These are phyloP conservation scores for Panzeria rudis DNA, from an alignment of 2,888 invertebrate species.

Conservation along the genomic window DNA sequence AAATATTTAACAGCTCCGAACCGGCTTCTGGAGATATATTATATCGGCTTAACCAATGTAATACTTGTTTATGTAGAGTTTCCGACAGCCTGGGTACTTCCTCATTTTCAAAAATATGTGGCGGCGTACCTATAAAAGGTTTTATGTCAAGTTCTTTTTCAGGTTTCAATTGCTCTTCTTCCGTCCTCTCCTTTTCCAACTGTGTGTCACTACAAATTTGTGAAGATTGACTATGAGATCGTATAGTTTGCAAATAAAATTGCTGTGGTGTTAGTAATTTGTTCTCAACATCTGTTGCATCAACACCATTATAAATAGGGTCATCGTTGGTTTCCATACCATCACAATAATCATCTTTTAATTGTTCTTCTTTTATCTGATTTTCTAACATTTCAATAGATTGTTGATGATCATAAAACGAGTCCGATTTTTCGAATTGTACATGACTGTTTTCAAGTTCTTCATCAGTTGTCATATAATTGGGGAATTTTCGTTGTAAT, in stretches of 20 bases:
- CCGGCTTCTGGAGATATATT: slow-evolving; percentile 43
- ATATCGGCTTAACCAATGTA: slow-evolving; percentile 49
- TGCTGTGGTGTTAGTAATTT: slow-evolving; percentile 43
- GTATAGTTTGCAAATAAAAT: slow-evolving; percentile 51
- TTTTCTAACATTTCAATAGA: neutral
- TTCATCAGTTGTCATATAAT: slow-evolving; percentile 15
- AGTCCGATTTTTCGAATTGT: slow-evolving; percentile 26
- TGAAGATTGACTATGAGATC: neutral
- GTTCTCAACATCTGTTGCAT: slow-evolving; percentile 10
- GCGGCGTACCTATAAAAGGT: slow-evolving; percentile 35
- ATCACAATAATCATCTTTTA: slow-evolving; percentile 1
- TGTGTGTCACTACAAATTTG: neutral
- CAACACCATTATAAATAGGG: slow-evolving; percentile 2
- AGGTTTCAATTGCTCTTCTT: neutral
- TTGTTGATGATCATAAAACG: slow-evolving; percentile 20
- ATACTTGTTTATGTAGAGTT: slow-evolving; percentile 45
- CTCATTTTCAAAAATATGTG: neutral
- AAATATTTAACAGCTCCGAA: slow-evolving; percentile 50
- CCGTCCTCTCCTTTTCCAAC: neutral
- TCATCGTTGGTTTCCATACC: slow-evolving; percentile 15
- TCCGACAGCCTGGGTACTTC: neutral
- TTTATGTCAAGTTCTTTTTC: slow-evolving; percentile 48
- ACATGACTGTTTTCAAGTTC: neutral
- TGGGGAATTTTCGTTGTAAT: slow-evolving; percentile 55
- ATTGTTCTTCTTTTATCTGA: slow-evolving; percentile 37